phyloP scores from a whole-genome alignment of 2,113 vertebrate species.

The Cyprinodon brontotheroides region DNA sequence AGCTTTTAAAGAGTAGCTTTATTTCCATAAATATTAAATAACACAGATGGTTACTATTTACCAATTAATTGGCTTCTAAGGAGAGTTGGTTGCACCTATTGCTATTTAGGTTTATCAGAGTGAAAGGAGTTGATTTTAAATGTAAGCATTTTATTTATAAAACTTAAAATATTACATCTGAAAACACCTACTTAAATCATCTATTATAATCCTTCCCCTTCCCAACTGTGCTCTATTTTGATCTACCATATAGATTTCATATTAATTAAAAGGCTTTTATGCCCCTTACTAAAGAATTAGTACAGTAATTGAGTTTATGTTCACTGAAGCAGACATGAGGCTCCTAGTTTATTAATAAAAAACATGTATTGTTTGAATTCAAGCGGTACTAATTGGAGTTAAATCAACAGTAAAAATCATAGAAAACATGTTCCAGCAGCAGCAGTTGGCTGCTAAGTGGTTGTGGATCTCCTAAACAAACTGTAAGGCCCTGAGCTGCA shows the following conservation, averaged over 20 bases:
- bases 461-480: slow-evolving; percentile 70
- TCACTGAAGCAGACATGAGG: slow-evolving; percentile 3
- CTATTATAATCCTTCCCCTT: background rate
- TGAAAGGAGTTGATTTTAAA: background rate
- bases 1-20: no score
- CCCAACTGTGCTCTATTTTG: no score
- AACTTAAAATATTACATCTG: no score
- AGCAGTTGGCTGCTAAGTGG: slow-evolving; percentile 62
- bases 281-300: background rate
- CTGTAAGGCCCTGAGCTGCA: slow-evolving; percentile 65
- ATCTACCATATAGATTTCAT: no score
- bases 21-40: no score
- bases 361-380: background rate
- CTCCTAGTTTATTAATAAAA: background rate
- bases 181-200: background rate
- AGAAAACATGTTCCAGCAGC: slow-evolving; percentile 21
- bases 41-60: no score
- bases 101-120: no score
- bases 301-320: background rate
- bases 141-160: no score
- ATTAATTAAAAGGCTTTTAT: background rate
- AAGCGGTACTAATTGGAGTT: slow-evolving; percentile 33
- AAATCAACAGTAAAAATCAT: background rate
- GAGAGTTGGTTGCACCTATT: no score
- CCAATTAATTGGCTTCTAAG: no score